Evolutionary conservation across 2,888 invertebrate genomes (phyloP).

Genomic region (Alcis repandata): DNA sequence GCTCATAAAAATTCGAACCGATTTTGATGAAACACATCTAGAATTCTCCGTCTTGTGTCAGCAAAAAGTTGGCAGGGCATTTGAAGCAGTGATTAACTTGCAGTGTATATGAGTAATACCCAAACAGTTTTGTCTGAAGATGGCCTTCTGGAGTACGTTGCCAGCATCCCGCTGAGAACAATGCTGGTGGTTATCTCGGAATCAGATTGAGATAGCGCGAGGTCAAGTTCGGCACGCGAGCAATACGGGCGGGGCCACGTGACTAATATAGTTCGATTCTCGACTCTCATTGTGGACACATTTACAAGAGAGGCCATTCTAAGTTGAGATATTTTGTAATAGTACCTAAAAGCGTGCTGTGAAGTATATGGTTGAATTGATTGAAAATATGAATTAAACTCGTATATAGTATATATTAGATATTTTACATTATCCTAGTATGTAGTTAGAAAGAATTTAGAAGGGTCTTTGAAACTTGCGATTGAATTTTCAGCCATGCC

Average conservation of each 20-base stretch:
- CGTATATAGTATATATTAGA: no score
- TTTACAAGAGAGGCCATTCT: constrained; percentile 47
- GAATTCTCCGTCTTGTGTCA: no score
- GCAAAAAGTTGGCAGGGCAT: no score
- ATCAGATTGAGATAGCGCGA: constrained; percentile 79
- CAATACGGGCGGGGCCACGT: constrained; percentile 65
- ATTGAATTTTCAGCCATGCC: no score
- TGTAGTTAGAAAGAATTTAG: no score
- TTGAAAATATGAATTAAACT: not conserved
- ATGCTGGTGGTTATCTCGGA: constrained; percentile 78
- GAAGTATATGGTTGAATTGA: not conserved
- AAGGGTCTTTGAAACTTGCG: no score
- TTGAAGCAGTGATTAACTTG: no score
- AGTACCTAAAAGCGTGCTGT: not conserved
- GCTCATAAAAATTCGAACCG: no score
- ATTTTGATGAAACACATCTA: no score
- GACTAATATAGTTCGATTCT: constrained; percentile 67
- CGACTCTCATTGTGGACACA: constrained; percentile 44
- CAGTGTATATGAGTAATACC: not conserved
- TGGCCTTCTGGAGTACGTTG: constrained; percentile 35
- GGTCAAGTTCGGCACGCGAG: constrained; percentile 80
- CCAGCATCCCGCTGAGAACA: constrained; percentile 75
- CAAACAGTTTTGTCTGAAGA: constrained; percentile 1
- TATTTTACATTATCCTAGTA: no score
- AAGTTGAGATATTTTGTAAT: constrained; percentile 34